These are phyloP conservation scores for Phalacrocorax aristotelis DNA, from an alignment of 2,113 vertebrate species.

Conservation along the genomic window DNA sequence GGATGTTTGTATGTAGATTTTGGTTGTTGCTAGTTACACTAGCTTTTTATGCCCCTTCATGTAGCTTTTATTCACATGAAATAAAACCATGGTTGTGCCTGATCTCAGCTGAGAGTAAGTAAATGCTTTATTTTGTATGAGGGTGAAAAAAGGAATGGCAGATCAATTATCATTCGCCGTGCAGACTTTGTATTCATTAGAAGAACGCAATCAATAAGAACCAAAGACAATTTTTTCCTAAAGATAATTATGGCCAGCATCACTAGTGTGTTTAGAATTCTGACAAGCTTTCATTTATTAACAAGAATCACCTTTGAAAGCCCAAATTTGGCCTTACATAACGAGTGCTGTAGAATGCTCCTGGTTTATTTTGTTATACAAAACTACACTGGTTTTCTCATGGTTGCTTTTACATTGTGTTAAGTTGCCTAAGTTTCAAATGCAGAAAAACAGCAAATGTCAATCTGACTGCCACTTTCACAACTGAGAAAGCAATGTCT, in stretches of 20 bases:
- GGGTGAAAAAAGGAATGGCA: neutral
- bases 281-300: neutral
- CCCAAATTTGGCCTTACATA: neutral
- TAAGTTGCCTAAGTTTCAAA: neutral
- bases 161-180: neutral
- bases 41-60: neutral
- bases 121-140: neutral
- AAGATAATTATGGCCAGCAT: neutral
- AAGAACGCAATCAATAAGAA: slow-evolving; percentile 18
- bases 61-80: neutral
- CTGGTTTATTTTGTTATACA: neutral
- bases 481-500: neutral
- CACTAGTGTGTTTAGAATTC: neutral
- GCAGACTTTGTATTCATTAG: neutral
- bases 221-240: neutral
- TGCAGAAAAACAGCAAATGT: neutral
- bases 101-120: neutral
- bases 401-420: neutral
- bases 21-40: neutral
- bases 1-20: neutral
- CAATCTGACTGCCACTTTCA: neutral
- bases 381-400: neutral
- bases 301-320: neutral
- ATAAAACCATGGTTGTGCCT: neutral
- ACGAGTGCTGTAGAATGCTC: neutral